Evolutionary conservation across 2,888 invertebrate species (phyloP).

Genomic region (Agrotis clavis): DNA sequence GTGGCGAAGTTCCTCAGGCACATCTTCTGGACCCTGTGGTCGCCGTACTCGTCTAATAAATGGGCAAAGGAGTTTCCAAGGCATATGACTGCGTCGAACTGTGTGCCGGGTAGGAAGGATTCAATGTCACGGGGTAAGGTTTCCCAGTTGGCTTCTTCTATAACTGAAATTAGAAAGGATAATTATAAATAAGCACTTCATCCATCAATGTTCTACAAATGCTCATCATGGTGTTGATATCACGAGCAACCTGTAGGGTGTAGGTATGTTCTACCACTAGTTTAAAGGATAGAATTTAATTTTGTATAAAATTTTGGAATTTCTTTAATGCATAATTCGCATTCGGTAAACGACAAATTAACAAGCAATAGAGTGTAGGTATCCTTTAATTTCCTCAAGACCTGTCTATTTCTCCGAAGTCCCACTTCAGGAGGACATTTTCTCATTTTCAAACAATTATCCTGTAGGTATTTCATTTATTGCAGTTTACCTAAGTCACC

Average conservation of each 20-base stretch:
- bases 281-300: too few relatives aligned
- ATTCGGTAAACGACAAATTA: not conserved
- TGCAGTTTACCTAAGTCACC: not conserved
- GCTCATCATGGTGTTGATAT: too few relatives aligned
- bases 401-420: not conserved
- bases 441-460: not conserved
- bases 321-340: not conserved
- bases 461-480: not conserved
- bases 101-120: conserved; percentile 90
- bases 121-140: conserved; percentile 94
- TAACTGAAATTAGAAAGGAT: conserved; percentile 90
- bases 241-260: too few relatives aligned
- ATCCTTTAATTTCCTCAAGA: not conserved
- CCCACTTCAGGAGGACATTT: not conserved
- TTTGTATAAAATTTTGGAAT: too few relatives aligned
- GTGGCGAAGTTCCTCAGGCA: conserved; percentile 95
- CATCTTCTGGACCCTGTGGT: conserved; percentile 95
- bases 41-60: conserved; percentile 95
- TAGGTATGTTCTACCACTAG: too few relatives aligned
- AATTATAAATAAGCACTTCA: too few relatives aligned
- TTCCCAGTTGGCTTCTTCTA: conserved; percentile 98
- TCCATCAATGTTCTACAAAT: too few relatives aligned
- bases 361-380: not conserved
- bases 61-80: conserved; percentile 98
- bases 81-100: conserved; percentile 97